phyloP scores from a whole-genome alignment of 2,113 vertebrate species.

The Plecotus auritus region DNA sequence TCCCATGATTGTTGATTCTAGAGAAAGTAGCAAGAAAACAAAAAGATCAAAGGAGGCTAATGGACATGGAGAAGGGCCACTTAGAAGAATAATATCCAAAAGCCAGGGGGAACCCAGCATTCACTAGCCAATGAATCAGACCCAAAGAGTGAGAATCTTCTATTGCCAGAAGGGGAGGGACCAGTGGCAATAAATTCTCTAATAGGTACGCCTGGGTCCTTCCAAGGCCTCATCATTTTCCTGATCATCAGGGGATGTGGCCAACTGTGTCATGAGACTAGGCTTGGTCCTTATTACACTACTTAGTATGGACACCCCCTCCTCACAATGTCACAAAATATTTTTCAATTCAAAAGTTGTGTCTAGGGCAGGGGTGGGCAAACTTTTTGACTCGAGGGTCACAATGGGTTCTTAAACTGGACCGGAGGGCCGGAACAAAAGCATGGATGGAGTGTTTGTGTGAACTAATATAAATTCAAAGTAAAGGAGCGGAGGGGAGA shows the following conservation, averaged over 20 bases:
- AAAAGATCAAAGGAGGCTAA: neutral
- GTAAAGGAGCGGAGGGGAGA: no score
- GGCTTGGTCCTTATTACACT: neutral
- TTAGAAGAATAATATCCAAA: neutral
- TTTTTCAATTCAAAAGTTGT: neutral
- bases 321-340: neutral
- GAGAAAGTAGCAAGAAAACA: neutral
- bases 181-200: neutral
- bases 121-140: neutral
- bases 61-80: neutral
- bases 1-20: neutral
- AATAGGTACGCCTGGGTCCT: neutral
- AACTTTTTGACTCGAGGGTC: no score
- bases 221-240: neutral
- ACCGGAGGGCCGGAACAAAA: no score
- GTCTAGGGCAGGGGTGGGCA: no score
- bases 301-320: neutral
- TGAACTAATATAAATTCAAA: no score
- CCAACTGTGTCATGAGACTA: neutral
- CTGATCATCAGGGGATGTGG: neutral
- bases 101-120: neutral
- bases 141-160: neutral
- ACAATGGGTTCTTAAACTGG: no score
- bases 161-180: accelerated
- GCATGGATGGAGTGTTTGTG: no score